These are phyloP conservation scores for Sepioteuthis lessoniana DNA, from an alignment of 2,888 invertebrate genomes.

Conservation along the genomic window DNA sequence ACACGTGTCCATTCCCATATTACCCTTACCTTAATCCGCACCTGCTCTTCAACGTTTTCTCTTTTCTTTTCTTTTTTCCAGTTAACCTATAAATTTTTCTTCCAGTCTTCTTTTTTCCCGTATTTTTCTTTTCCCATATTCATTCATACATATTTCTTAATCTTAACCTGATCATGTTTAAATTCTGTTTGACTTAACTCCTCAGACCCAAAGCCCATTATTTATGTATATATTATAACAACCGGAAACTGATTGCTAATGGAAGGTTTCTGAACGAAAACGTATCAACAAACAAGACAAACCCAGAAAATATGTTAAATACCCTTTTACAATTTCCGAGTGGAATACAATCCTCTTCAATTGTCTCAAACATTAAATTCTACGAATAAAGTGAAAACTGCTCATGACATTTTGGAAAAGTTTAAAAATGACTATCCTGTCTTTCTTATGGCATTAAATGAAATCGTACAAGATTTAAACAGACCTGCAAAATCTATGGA, in stretches of 20 bases:
- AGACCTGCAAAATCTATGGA: not conserved
- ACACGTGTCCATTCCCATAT: no score
- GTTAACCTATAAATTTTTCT: no score
- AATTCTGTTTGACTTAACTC: not conserved
- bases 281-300: not conserved
- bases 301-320: not conserved
- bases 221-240: not conserved
- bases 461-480: not conserved
- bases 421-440: not conserved
- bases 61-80: no score
- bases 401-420: not conserved
- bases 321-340: not conserved
- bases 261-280: not conserved
- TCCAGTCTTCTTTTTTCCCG: no score
- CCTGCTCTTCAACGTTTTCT: no score
- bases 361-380: not conserved
- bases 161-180: no score
- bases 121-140: no score
- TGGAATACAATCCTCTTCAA: not conserved
- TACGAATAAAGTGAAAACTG: not conserved
- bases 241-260: not conserved
- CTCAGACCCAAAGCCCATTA: not conserved
- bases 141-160: no score
- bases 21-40: no score
- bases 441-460: not conserved